Percentiles rank a stretch among this genome's conserved stretches.
Conservation (phyloP, 1,140 invertebrate species). For the Dufourea novaeangliae region DNA sequence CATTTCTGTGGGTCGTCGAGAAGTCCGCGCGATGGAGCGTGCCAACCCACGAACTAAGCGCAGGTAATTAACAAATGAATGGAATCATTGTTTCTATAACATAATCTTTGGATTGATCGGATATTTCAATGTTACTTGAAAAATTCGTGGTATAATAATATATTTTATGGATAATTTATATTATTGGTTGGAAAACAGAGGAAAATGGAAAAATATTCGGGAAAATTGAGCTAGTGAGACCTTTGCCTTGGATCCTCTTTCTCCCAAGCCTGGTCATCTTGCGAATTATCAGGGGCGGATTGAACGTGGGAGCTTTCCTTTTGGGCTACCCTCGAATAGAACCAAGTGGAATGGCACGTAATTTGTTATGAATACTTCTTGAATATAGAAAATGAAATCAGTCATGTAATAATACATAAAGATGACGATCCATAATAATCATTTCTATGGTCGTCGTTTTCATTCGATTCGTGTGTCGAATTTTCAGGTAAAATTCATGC, state of each 20-base stretch:
- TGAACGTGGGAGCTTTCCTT: conserved; percentile 79
- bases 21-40: conserved; percentile 84
- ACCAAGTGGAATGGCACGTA: conserved; percentile 80
- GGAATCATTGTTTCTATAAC: too few relatives aligned
- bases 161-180: too few relatives aligned
- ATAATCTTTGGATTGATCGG: background rate
- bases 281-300: conserved; percentile 74
- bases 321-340: conserved; percentile 80
- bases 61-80: conserved; percentile 11
- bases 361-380: background rate
- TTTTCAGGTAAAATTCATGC: conserved; percentile 79
- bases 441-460: too few relatives aligned
- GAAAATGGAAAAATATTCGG: conserved; percentile 77
- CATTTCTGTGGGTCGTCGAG: conserved; percentile 81
- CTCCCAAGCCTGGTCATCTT: conserved; percentile 80
- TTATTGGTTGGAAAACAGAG: conserved; percentile 51
- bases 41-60: conserved; percentile 66
- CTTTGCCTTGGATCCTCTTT: conserved; percentile 84
- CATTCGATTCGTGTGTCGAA: too few relatives aligned
- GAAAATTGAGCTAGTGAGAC: conserved; percentile 79
- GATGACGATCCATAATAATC: too few relatives aligned
- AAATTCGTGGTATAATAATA: too few relatives aligned
- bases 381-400: background rate
- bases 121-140: background rate
- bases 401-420: too few relatives aligned